phyloP scores from a whole-genome alignment of 1,140 invertebrate species.

The Nylanderia fulva region DNA sequence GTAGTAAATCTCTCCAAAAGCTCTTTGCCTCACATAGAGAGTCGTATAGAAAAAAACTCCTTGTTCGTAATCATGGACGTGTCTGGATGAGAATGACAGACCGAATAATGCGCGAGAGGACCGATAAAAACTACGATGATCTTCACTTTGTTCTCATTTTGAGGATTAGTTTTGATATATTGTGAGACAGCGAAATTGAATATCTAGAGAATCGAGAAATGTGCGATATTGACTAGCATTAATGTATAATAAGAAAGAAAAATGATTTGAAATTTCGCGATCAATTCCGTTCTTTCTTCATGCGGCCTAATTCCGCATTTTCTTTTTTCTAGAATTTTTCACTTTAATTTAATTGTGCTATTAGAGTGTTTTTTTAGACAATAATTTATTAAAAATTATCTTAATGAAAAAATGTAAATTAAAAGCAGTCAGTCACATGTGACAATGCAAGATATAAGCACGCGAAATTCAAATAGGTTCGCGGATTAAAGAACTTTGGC shows the following conservation, averaged over 20 bases:
- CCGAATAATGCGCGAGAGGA: constrained; percentile 26
- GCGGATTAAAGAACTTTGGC: constrained; percentile 3
- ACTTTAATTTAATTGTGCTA: not conserved
- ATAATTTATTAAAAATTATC: not conserved
- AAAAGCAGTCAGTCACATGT: not conserved
- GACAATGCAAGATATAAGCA: not conserved
- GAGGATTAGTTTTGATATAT: not conserved
- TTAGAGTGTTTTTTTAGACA: not conserved
- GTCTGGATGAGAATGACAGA: constrained; percentile 43
- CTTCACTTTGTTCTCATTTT: not conserved
- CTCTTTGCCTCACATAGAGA: constrained; percentile 19
- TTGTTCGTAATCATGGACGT: constrained; percentile 57
- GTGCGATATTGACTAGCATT: not conserved
- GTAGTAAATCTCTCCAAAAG: constrained; percentile 48
- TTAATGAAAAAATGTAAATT: not conserved
- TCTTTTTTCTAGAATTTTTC: constrained; percentile 1
- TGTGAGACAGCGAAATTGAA: not conserved
- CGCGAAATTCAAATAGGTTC: not conserved
- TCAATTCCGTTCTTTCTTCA: too few relatives aligned
- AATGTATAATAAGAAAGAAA: not conserved
- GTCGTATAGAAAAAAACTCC: constrained; percentile 4
- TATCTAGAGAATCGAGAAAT: constrained; percentile 2
- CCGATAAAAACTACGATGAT: constrained; percentile 51
- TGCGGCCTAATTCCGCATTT: not conserved
- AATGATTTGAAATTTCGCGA: not conserved